Conservation (phyloP, 1,140 invertebrate genomes). For the Zeugodacus cucurbitae region DNA sequence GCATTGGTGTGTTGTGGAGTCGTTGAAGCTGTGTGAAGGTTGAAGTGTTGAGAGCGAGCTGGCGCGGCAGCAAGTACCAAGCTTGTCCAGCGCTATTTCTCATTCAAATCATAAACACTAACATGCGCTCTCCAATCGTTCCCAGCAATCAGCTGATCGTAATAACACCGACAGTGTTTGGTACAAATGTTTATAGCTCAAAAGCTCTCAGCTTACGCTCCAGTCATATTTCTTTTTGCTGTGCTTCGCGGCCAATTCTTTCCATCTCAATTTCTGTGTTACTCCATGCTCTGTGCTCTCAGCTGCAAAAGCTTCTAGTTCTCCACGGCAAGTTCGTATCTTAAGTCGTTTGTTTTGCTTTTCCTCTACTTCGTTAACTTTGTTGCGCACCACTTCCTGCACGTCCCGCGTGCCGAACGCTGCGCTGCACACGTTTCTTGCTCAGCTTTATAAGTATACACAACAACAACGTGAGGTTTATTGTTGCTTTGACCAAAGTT, state of each 20-base stretch:
- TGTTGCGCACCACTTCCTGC: not conserved
- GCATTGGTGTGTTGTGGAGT: not conserved
- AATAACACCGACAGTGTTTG: not conserved
- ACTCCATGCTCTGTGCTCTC: not conserved
- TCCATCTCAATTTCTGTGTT: not conserved
- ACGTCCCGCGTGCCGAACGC: not conserved
- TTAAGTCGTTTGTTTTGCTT: constrained; percentile 42
- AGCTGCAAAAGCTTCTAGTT: not conserved
- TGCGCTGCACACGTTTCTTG: not conserved
- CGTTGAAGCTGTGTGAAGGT: not conserved
- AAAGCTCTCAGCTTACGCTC: not conserved
- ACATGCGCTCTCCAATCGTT: not conserved
- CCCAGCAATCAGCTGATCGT: not conserved
- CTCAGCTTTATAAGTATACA: not conserved
- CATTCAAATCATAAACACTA: not conserved
- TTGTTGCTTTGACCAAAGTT: not conserved
- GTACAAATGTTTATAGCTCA: not conserved
- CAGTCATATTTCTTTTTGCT: not conserved
- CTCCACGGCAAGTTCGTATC: not conserved
- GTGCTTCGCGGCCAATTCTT: not conserved
- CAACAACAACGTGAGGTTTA: not conserved
- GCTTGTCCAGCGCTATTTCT: not conserved
- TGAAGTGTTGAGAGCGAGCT: not conserved
- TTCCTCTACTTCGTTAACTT: not conserved
- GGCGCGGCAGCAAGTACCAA: not conserved